Conservation (phyloP, 1,140 invertebrate genomes). For the Pachypsylla venusta region DNA sequence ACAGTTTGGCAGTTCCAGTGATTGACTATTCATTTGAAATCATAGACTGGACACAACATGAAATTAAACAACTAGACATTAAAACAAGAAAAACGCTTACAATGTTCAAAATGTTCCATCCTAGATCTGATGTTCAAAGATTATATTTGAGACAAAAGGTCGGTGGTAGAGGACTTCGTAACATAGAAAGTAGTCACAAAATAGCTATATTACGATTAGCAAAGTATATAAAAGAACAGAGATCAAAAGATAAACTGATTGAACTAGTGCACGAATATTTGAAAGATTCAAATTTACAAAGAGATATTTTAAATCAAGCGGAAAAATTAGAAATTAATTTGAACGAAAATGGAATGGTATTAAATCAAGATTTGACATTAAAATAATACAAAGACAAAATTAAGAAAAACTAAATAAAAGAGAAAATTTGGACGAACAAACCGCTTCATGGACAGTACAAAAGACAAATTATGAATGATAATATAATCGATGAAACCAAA, state of each 20-base stretch:
- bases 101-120: neutral
- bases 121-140: neutral
- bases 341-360: neutral
- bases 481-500: neutral
- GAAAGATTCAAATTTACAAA: neutral
- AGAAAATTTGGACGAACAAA: neutral
- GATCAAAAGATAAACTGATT: neutral
- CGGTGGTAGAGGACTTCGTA: neutral
- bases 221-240: neutral
- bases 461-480: neutral
- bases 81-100: conserved; percentile 3
- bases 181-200: neutral
- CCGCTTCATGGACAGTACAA: neutral
- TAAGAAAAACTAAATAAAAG: neutral
- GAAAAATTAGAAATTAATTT: neutral
- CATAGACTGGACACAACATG: neutral
- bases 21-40: conserved; percentile 1
- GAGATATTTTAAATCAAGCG: neutral
- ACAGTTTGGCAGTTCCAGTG: neutral
- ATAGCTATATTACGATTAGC: conserved; percentile 1
- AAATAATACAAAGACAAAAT: neutral
- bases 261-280: neutral
- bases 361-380: neutral
- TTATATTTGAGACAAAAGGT: neutral
- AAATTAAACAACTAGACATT: neutral